Percentiles rank a stretch among this genome's conserved stretches.
phyloP scores from a whole-genome alignment of 23 tunicate genomes.

The Phallusia fumigata region DNA sequence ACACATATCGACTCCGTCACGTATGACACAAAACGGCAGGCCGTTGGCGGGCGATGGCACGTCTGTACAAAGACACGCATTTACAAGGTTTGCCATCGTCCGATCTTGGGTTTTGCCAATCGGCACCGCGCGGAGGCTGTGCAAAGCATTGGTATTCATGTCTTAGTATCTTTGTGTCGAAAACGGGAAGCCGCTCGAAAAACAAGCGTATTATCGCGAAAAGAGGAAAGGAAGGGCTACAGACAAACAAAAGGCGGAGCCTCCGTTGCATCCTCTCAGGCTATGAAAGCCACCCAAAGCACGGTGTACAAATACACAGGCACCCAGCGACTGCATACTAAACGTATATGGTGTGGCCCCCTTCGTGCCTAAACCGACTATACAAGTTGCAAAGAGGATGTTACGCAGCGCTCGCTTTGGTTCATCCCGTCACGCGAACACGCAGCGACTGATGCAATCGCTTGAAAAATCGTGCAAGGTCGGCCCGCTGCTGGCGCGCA shows the following conservation, averaged over 20 bases:
- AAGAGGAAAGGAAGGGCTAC: too few relatives aligned
- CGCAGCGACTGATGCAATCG: conserved; percentile 5
- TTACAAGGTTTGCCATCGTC: background rate
- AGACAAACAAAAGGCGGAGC: too few relatives aligned
- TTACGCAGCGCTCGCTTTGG: too few relatives aligned
- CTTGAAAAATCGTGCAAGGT: background rate
- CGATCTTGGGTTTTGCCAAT: background rate
- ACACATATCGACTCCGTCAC: conserved; percentile 9
- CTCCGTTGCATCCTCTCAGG: too few relatives aligned
- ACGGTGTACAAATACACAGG: too few relatives aligned
- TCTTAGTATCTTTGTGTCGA: background rate
- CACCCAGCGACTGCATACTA: too few relatives aligned
- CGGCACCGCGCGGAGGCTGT: conserved; percentile 7
- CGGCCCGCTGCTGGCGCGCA: background rate
- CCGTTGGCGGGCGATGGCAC: background rate
- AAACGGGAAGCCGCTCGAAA: too few relatives aligned
- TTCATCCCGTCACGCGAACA: background rate
- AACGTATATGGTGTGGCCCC: too few relatives aligned
- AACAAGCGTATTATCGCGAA: too few relatives aligned
- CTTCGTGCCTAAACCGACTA: background rate
- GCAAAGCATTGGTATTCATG: conserved; percentile 13
- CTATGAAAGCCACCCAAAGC: too few relatives aligned
- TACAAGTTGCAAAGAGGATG: too few relatives aligned
- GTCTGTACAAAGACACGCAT: background rate
- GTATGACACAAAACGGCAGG: background rate